Conservation (phyloP, 2,797 vertebrate genomes). For the Falco berigora region DNA sequence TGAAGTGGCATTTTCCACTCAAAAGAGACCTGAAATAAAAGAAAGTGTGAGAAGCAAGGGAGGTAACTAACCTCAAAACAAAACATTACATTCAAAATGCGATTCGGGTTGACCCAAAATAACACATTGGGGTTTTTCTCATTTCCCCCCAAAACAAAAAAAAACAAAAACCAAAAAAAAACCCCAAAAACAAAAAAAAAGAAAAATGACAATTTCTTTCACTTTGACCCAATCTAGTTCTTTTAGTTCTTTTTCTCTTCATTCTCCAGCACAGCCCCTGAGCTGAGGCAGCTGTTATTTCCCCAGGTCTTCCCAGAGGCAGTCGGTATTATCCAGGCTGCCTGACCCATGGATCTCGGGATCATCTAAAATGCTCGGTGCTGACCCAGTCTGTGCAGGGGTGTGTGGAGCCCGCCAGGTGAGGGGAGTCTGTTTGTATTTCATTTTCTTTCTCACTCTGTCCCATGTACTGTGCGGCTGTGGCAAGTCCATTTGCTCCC, state of each 20-base stretch:
- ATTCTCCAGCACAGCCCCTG: not conserved
- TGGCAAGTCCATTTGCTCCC: not conserved
- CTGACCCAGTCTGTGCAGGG: not conserved
- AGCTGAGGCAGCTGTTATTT: not conserved
- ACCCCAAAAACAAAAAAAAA: no score
- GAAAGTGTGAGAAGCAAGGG: conserved; percentile 20
- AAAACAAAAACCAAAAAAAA: not conserved
- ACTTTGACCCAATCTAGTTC: not conserved
- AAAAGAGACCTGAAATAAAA: conserved; percentile 19
- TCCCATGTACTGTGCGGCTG: not conserved
- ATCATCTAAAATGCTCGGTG: not conserved
- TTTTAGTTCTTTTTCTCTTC: not conserved
- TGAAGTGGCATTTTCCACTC: conserved; percentile 19
- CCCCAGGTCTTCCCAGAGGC: not conserved
- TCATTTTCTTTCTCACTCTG: not conserved
- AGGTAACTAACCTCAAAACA: conserved; percentile 19
- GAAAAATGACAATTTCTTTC: not conserved
- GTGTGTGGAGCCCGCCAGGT: not conserved
- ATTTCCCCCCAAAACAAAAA: not conserved
- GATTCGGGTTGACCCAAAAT: not conserved
- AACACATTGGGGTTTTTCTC: not conserved
- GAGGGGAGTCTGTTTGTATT: not conserved
- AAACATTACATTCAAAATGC: conserved; percentile 4
- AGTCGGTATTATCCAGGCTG: not conserved
- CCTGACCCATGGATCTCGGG: not conserved